phyloP scores from a whole-genome alignment of 1,140 invertebrate genomes.

The Drosophila pachea region DNA sequence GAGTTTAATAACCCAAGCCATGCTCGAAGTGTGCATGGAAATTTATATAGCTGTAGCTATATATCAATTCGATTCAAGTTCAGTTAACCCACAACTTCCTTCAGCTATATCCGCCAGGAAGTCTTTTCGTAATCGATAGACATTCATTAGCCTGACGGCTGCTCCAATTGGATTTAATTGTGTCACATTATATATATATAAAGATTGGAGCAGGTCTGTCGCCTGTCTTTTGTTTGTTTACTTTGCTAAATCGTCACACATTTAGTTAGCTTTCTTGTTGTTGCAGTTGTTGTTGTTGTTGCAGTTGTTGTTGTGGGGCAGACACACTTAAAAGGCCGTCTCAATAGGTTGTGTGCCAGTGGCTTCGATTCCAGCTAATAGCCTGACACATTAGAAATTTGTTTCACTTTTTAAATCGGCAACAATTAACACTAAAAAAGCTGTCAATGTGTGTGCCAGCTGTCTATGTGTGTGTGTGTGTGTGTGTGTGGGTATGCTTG shows the following conservation, averaged over 20 bases:
- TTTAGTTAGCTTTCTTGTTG: neutral
- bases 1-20: constrained; percentile 34
- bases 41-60: neutral
- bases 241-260: constrained; percentile 28
- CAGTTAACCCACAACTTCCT: no score
- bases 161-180: neutral
- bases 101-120: neutral
- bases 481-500: constrained; percentile 39
- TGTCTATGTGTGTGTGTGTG: constrained; percentile 58
- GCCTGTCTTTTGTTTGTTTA: constrained; percentile 39
- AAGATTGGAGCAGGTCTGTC: constrained; percentile 33
- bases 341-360: constrained; percentile 37
- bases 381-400: constrained; percentile 71
- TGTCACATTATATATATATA: neutral
- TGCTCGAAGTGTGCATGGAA: neutral
- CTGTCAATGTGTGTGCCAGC: no score
- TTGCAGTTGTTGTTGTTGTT: neutral
- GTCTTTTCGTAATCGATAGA: neutral
- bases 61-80: no score
- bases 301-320: no score
- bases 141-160: neutral
- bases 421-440: constrained; percentile 66
- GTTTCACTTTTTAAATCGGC: constrained; percentile 72
- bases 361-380: constrained; percentile 63
- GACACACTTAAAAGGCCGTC: constrained; percentile 23